Conservation (phyloP, 2,888 invertebrate genomes). For the Trachelus stipa region DNA sequence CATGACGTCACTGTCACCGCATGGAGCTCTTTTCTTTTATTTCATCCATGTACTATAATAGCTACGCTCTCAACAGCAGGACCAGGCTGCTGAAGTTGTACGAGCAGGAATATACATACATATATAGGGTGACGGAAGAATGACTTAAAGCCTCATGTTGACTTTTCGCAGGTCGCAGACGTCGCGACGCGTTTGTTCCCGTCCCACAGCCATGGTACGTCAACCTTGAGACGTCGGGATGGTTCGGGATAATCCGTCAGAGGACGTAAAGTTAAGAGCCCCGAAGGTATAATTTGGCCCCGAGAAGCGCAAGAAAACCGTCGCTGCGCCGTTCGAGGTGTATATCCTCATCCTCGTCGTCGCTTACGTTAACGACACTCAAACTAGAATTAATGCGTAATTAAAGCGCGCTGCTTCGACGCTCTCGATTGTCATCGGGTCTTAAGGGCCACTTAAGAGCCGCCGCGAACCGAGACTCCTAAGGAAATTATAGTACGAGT, state of each 20-base stretch:
- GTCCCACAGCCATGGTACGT: background rate
- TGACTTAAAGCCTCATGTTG: background rate
- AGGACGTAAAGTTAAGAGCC: constrained; percentile 30
- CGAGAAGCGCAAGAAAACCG: constrained; percentile 38
- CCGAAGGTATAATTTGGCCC: constrained; percentile 46
- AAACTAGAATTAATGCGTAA: constrained; percentile 53
- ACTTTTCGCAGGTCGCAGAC: background rate
- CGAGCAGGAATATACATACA: background rate
- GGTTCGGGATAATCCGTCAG: constrained; percentile 3
- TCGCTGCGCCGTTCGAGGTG: constrained; percentile 31
- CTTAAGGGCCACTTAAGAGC: constrained; percentile 38
- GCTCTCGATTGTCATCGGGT: constrained; percentile 45
- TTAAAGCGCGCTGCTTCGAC: constrained; percentile 40
- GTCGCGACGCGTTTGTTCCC: background rate
- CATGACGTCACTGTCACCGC: background rate
- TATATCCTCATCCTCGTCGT: constrained; percentile 3
- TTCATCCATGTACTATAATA: background rate
- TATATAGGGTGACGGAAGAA: background rate
- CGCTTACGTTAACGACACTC: constrained; percentile 43
- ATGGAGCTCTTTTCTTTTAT: background rate
- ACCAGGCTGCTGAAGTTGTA: background rate
- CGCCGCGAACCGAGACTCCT: background rate
- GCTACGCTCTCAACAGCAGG: background rate
- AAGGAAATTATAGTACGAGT: background rate
- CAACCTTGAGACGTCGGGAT: no score